Percentiles rank a stretch among this genome's conserved stretches.
Evolutionary conservation across 2,113 vertebrate genomes (phyloP).

Genomic region (Phaethornis superciliosus): DNA sequence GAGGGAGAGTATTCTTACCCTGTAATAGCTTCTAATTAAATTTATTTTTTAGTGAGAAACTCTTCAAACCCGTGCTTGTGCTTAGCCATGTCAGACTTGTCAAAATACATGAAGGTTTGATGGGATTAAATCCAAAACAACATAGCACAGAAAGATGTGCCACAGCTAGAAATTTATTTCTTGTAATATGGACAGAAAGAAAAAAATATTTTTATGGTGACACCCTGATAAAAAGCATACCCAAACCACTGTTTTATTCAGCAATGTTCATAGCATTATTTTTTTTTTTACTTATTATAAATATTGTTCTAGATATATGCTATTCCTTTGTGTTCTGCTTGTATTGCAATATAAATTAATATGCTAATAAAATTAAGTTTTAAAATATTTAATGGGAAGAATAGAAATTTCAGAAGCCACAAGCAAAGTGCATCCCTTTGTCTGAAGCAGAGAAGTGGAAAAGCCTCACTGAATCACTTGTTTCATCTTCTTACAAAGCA

Average conservation of each 20-base stretch:
- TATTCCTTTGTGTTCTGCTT: neutral
- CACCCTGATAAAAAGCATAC: neutral
- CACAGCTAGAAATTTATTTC: neutral
- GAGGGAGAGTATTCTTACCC: neutral
- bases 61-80: neutral
- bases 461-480: neutral
- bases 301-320: neutral
- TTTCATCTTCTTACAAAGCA: neutral
- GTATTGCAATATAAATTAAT: neutral
- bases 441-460: neutral
- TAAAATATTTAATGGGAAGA: neutral
- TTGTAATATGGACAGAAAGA: neutral
- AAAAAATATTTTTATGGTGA: neutral
- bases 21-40: neutral
- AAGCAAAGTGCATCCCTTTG: neutral
- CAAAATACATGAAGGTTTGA: conserved; percentile 37
- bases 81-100: conserved; percentile 41
- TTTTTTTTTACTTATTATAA: neutral
- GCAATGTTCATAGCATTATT: fast-evolving
- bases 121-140: conserved; percentile 26
- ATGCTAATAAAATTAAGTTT: neutral
- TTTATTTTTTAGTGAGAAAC: conserved; percentile 2
- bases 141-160: conserved; percentile 5
- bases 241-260: neutral
- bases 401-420: neutral